Conservation (phyloP, 2,797 vertebrate species). For the Octomys mimax region DNA sequence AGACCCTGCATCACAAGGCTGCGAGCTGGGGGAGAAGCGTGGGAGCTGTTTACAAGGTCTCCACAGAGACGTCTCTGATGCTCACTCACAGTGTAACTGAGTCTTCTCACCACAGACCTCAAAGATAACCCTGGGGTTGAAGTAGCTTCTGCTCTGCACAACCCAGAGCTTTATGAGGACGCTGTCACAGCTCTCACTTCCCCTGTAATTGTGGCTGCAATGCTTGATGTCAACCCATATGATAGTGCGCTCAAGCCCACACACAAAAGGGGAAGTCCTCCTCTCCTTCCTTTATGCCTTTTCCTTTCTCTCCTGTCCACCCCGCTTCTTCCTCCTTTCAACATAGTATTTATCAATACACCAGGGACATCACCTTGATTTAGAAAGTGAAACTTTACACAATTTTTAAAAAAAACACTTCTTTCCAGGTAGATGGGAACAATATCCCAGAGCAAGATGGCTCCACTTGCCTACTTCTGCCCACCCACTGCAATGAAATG, state of each 20-base stretch:
- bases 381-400: background rate
- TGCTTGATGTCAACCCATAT: background rate
- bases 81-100: background rate
- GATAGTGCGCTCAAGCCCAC: background rate
- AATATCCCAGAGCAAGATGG: background rate
- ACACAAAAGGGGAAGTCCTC: background rate
- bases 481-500: background rate
- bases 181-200: background rate
- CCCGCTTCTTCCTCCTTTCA: background rate
- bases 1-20: background rate
- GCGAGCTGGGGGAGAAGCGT: background rate
- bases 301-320: too few relatives aligned
- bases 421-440: background rate
- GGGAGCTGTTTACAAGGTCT: background rate
- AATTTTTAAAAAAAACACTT: background rate
- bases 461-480: background rate
- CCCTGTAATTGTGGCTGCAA: background rate
- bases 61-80: background rate
- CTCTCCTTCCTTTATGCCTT: background rate
- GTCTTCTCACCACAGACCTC: background rate
- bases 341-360: background rate
- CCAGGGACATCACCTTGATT: background rate
- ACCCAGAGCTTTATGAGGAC: too few relatives aligned
- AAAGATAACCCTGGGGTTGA: background rate
- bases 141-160: background rate